Evolutionary conservation across 2,888 invertebrate species (phyloP), one percentile per base, ranked within the genome.

Genomic region (Limulus polyphemus): DNA sequence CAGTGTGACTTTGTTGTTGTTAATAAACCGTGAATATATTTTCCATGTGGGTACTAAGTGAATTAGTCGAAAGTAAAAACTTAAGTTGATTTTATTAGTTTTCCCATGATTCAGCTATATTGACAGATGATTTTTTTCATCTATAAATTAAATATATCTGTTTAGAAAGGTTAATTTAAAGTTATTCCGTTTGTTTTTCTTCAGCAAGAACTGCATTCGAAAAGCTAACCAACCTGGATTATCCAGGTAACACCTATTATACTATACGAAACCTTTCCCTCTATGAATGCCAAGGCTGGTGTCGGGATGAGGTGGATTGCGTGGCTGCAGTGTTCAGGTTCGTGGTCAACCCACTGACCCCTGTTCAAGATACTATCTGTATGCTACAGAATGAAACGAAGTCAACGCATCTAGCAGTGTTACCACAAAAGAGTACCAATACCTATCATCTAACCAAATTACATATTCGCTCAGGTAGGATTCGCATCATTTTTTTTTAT

Each of bases 361-460:
- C 93, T 1, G 85, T 89, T 62, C 93, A 92, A 79, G 91, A 92
- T 77, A 92, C 92, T 11, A 81, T 90, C 65, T 92, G 92, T 75
- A 84, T 91, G 74, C 80, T 93, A 71, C 92, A 92, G 77, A 93
- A 93, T 77, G 92, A 92, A 75, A 92, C 93, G 0, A 85, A 88
- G 69, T 90, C 92, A 58, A 87, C 87, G 74, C 91, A 92, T 76
- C 92, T 92, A 0, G 85, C 87, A 70, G 89, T 89, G 11, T 82
- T 84, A 59, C 88, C 92, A 2, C 82, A 84, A 77, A 81, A 88
- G 63, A 86, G 90, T 46, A 89, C 88, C 72, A 92, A 90, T 77
- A 88, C 90, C 80, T 93, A 93, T 78, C 93, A 93, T 81, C 91
- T 93, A 90, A 90, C 90, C 73, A 93, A 93, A 78, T 80, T 93